Evolutionary conservation across 2,797 vertebrate species (phyloP).

Genomic region (Argyrosomus regius): DNA sequence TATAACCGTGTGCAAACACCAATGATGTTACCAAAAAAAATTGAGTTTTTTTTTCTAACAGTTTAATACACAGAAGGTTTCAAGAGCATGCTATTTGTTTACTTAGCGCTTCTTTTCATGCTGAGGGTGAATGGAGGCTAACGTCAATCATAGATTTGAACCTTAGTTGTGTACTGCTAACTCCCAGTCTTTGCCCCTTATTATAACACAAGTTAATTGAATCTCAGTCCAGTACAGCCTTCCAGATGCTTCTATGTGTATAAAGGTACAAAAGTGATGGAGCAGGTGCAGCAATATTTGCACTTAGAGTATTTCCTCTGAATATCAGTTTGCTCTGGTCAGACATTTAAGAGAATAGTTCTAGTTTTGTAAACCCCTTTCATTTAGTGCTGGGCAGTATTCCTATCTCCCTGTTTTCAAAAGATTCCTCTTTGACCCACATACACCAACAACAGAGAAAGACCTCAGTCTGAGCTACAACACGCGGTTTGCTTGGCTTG

Average conservation of each 20-base stretch:
- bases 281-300: constrained; percentile 85
- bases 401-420: constrained; percentile 86
- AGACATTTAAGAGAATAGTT: constrained; percentile 81
- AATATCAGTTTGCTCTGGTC: constrained; percentile 83
- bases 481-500: constrained; percentile 66
- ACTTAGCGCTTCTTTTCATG: constrained; percentile 79
- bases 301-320: constrained; percentile 83
- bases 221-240: constrained; percentile 78
- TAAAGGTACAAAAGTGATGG: constrained; percentile 82
- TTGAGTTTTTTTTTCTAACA: constrained; percentile 35
- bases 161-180: constrained; percentile 79
- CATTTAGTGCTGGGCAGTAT: constrained; percentile 82
- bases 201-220: constrained; percentile 89
- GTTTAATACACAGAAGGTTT: constrained; percentile 69
- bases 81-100: constrained; percentile 82
- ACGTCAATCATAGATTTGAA: constrained; percentile 81
- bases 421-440: constrained; percentile 88
- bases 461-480: constrained; percentile 72
- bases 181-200: constrained; percentile 84
- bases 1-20: constrained; percentile 59
- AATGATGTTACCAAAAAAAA: constrained; percentile 58
- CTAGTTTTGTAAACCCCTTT: constrained; percentile 85
- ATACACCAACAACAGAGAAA: constrained; percentile 82
- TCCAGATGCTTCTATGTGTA: constrained; percentile 80
- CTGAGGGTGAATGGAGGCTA: constrained; percentile 81